Percentiles rank a stretch among this genome's conserved stretches.
phyloP scores from a whole-genome alignment of 2,888 invertebrate genomes.

The Osmoderma eremita region DNA sequence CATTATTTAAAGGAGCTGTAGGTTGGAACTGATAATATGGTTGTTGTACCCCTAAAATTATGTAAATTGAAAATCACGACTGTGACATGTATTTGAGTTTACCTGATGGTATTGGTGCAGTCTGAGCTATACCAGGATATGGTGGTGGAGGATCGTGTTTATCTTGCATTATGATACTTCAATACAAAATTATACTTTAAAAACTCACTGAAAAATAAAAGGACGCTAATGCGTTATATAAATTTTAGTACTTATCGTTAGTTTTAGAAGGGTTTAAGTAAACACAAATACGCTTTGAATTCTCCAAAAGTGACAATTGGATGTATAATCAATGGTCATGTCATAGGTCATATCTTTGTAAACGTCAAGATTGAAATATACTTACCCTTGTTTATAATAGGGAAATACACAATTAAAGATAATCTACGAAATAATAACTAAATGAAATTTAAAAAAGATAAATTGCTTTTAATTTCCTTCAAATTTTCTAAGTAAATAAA shows the following conservation, averaged over 20 bases:
- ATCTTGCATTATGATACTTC: constrained; percentile 26
- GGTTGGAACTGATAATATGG: constrained; percentile 42
- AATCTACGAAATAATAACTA: background rate
- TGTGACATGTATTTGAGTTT: background rate
- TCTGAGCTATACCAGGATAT: constrained; percentile 36
- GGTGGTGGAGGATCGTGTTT: constrained; percentile 41
- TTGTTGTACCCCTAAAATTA: constrained; percentile 42
- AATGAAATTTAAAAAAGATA: background rate
- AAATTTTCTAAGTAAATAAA: background rate
- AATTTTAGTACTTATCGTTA: no score
- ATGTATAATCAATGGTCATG: no score
- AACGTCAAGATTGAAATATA: no score
- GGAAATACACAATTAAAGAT: background rate
- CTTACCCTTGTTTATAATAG: background rate
- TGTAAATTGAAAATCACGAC: background rate
- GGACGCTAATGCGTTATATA: background rate
- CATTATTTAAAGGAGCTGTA: constrained; percentile 44
- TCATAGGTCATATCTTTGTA: no score
- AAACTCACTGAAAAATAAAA: constrained; percentile 5
- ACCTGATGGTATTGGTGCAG: constrained; percentile 32
- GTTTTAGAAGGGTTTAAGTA: no score
- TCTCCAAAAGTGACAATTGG: no score
- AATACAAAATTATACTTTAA: background rate
- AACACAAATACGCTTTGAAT: no score
- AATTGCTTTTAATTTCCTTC: background rate